A percentile compares a stretch with the other conserved stretches of the same genome.
These are phyloP conservation scores for Balaeniceps rex DNA, from an alignment of 2,113 vertebrate species.

Conservation along the genomic window DNA sequence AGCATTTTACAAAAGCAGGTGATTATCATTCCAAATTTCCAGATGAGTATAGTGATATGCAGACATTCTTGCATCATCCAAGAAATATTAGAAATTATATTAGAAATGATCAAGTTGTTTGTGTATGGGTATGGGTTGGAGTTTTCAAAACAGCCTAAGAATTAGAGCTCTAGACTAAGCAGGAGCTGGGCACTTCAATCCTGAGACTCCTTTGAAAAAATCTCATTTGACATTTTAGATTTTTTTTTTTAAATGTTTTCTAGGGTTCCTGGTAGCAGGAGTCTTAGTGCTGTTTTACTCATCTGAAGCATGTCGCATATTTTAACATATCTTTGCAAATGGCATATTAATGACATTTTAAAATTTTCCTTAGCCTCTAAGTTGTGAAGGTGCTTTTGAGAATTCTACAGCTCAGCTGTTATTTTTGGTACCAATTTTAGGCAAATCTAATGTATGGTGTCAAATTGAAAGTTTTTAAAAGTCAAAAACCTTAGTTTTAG, in stretches of 20 bases:
- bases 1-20: background rate
- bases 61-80: background rate
- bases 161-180: background rate
- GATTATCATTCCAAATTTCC: background rate
- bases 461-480: background rate
- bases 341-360: background rate
- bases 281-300: background rate
- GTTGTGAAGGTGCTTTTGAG: background rate
- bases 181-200: background rate
- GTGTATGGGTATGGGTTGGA: background rate
- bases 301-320: background rate
- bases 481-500: background rate
- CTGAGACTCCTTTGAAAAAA: background rate
- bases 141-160: background rate
- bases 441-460: background rate
- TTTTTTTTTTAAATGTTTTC: background rate
- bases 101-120: background rate
- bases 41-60: background rate
- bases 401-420: background rate
- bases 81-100: background rate
- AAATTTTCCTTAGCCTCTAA: background rate
- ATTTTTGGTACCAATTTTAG: background rate
- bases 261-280: background rate
- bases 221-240: background rate
- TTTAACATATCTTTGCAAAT: background rate